A percentile compares a stretch with the other conserved stretches of the same genome.
Evolutionary conservation across 2,888 invertebrate species (phyloP).

Genomic region (Lepidochitona cinerea): DNA sequence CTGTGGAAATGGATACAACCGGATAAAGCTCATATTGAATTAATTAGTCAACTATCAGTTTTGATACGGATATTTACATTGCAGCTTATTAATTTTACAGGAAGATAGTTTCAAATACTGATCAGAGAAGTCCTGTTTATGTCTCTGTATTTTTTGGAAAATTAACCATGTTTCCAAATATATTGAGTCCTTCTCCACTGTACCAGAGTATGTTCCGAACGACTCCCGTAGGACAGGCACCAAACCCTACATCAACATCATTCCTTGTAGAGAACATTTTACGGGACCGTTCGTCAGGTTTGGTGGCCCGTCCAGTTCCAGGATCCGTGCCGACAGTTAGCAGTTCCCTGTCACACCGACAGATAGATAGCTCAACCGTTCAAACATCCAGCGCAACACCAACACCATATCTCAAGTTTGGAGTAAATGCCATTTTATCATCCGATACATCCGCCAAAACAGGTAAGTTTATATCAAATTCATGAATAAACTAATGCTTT

Average conservation of each 20-base stretch:
- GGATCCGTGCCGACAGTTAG: conserved; percentile 4
- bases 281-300: conserved; percentile 39
- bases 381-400: conserved; percentile 23
- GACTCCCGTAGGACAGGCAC: conserved; percentile 41
- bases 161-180: conserved; percentile 58
- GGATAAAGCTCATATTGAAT: no score
- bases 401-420: conserved; percentile 63
- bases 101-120: no score
- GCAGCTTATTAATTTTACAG: no score
- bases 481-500: no score
- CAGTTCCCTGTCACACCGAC: neutral
- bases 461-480: no score
- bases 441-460: conserved; percentile 46
- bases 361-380: conserved; percentile 21
- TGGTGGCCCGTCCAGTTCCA: conserved; percentile 37
- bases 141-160: neutral
- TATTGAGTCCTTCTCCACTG: conserved; percentile 60
- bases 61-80: no score
- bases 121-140: neutral
- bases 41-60: no score
- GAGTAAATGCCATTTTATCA: conserved; percentile 63
- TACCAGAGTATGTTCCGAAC: conserved; percentile 62
- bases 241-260: conserved; percentile 42
- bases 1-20: no score
- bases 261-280: conserved; percentile 64